Evolutionary conservation across 35 echinoderm and acorn worm species (phyloP).

Genomic region (Diadema setosum): DNA sequence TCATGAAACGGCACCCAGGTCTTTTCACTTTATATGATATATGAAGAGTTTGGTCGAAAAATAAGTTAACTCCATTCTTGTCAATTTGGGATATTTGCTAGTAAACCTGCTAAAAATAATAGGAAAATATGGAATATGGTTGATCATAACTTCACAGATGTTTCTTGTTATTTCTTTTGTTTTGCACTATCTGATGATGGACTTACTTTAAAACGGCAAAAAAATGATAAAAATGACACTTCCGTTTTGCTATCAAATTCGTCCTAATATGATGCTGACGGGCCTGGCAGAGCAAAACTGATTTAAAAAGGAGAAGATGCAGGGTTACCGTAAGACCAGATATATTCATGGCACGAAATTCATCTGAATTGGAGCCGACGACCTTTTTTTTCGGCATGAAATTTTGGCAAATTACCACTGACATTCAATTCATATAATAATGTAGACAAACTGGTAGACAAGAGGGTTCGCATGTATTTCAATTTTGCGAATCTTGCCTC

Average conservation of each 20-base stretch:
- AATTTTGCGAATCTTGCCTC: neutral
- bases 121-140: too few species aligned
- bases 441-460: neutral
- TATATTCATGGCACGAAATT: neutral
- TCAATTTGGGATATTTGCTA: too few species aligned
- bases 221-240: neutral
- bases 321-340: too few species aligned
- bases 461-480: neutral
- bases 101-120: too few species aligned
- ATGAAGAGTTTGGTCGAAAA: too few species aligned
- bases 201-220: neutral
- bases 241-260: neutral
- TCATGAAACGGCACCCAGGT: too few species aligned
- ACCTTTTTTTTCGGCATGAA: too few species aligned
- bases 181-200: too few species aligned
- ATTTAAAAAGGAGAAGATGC: neutral
- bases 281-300: neutral
- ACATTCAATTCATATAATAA: neutral
- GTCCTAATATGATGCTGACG: neutral
- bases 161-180: neutral
- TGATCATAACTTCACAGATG: neutral
- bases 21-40: too few species aligned
- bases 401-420: neutral
- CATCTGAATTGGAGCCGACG: neutral
- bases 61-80: too few species aligned